Evolutionary conservation across 2,888 invertebrate genomes (phyloP).

Genomic region (Halocaridina rubra): DNA sequence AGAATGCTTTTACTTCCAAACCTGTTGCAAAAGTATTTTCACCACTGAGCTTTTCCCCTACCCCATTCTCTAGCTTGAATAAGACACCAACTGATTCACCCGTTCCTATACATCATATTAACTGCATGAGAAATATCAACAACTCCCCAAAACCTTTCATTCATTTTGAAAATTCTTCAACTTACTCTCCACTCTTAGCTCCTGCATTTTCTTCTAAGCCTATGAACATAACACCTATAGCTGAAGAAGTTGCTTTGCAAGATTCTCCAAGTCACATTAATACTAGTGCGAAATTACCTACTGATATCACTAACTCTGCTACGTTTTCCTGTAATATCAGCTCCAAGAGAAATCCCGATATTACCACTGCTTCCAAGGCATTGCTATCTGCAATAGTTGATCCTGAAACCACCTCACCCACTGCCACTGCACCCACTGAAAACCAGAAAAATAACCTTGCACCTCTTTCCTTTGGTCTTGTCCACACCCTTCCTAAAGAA

Average conservation of each 20-base stretch:
- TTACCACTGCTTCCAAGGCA: not conserved
- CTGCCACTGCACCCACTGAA: not conserved
- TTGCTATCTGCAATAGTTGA: not conserved
- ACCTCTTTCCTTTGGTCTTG: not conserved
- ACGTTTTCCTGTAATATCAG: too few species aligned
- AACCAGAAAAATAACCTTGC: not conserved
- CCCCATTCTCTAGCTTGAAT: not conserved
- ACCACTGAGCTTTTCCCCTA: not conserved
- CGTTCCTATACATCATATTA: not conserved
- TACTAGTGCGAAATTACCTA: not conserved
- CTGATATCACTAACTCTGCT: not conserved
- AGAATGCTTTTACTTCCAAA: not conserved
- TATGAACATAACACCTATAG: not conserved
- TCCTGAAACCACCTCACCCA: not conserved
- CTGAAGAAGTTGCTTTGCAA: not conserved
- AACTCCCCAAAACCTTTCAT: not conserved
- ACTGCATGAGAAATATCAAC: not conserved
- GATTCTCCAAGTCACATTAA: not conserved
- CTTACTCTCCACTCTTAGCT: not conserved
- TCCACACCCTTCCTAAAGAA: not conserved
- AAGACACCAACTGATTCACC: not conserved
- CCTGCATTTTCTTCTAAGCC: not conserved
- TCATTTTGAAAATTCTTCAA: not conserved
- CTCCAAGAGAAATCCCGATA: not conserved
- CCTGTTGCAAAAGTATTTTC: not conserved